Conservation (phyloP, 2,113 vertebrate species). For the Malurus alboscapulatus region DNA sequence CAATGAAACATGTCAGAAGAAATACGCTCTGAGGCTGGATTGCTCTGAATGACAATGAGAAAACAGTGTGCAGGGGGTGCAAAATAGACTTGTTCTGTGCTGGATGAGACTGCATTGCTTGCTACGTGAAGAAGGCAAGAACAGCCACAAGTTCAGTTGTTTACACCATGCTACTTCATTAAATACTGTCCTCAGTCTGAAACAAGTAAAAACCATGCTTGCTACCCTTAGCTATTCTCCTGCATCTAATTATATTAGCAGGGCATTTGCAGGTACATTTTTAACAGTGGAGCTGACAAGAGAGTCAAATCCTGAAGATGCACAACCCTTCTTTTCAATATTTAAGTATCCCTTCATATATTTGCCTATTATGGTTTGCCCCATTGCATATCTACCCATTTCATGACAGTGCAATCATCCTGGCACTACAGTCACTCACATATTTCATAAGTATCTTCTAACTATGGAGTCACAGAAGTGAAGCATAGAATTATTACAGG, state of each 20-base stretch:
- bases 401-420: background rate
- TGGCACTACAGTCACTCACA: background rate
- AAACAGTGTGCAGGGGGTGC: background rate
- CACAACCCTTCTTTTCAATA: background rate
- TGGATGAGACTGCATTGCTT: background rate
- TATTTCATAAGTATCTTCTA: background rate
- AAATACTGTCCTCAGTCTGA: background rate
- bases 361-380: background rate
- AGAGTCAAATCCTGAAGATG: background rate
- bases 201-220: background rate
- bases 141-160: background rate
- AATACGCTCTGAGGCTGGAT: background rate
- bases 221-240: background rate
- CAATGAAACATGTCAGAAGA: slow-evolving; percentile 6
- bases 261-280: background rate
- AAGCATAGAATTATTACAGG: background rate
- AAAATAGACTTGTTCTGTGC: slow-evolving; percentile 9
- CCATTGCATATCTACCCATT: background rate
- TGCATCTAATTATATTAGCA: background rate
- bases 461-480: background rate
- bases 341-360: background rate
- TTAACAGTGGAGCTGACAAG: background rate
- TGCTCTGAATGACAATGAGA: slow-evolving; percentile 16
- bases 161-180: background rate
- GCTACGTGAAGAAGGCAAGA: slow-evolving; percentile 1